Conservation (phyloP, 2,888 invertebrate species). For the Tanytarsus gracilentus region DNA sequence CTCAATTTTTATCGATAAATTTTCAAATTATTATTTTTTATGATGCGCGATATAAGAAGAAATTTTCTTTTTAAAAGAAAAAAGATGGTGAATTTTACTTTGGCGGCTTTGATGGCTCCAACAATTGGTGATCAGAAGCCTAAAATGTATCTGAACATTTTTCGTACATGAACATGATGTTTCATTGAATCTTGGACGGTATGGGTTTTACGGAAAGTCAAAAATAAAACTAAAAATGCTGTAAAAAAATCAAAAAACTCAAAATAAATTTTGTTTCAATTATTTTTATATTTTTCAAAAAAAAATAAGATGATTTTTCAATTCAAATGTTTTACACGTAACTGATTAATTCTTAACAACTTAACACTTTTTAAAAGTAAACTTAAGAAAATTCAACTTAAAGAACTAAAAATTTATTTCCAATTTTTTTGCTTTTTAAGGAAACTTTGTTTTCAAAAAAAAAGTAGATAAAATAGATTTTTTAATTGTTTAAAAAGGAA, state of each 20-base stretch:
- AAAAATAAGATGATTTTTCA: slow-evolving; percentile 12
- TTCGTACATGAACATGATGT: background rate
- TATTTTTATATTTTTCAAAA: slow-evolving; percentile 14
- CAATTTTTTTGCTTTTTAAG: background rate
- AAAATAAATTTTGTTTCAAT: background rate
- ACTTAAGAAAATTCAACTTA: slow-evolving; percentile 18
- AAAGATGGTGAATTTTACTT: no score
- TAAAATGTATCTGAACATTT: no score
- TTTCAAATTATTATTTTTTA: no score
- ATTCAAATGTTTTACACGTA: slow-evolving; percentile 16
- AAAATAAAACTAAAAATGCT: slow-evolving; percentile 1
- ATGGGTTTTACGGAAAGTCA: background rate
- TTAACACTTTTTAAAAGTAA: slow-evolving; percentile 11
- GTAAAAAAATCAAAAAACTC: slow-evolving; percentile 1
- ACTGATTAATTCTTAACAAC: slow-evolving; percentile 15
- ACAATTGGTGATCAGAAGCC: no score
- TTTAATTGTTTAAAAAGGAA: background rate
- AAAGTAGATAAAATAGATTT: background rate
- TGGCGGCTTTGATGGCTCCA: no score
- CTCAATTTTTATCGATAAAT: slow-evolving; percentile 16
- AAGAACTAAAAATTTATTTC: slow-evolving; percentile 5
- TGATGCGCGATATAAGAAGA: no score
- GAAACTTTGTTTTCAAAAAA: background rate
- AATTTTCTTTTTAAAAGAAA: no score
- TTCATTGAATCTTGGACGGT: background rate